Evolutionary conservation across 2,888 invertebrate species (phyloP).

Genomic region (Alviniconcha strummeri): DNA sequence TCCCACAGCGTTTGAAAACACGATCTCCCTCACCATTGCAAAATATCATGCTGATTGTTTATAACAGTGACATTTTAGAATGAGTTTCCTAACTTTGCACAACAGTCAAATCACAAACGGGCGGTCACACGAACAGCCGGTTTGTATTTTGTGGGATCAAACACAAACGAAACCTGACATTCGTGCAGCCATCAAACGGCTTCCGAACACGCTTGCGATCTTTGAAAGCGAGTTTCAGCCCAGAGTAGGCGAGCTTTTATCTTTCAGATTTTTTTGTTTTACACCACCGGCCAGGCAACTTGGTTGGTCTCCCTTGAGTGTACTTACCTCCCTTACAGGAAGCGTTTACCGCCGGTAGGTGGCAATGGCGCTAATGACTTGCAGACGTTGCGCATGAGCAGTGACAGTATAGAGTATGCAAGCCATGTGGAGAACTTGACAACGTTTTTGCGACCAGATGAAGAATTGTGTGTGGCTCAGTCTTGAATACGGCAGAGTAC

Average conservation of each 20-base stretch:
- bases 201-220: neutral
- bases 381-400: neutral
- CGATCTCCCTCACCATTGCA: too few species aligned
- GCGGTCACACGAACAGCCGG: neutral
- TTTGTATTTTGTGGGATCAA: too few species aligned
- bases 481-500: too few species aligned
- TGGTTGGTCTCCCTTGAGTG: conserved; percentile 11
- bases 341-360: conserved; percentile 7
- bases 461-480: too few species aligned
- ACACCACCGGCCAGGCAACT: neutral
- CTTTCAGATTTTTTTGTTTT: neutral
- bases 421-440: neutral
- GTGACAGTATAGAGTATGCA: neutral
- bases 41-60: too few species aligned
- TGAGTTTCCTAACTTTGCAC: too few species aligned
- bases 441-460: neutral
- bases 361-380: neutral
- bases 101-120: too few species aligned
- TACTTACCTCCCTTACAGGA: neutral
- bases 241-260: neutral
- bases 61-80: too few species aligned
- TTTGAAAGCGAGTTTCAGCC: neutral
- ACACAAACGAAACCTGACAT: too few species aligned
- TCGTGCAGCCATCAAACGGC: too few species aligned
- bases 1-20: too few species aligned